These are phyloP conservation scores for Puffinus mauretanicus DNA, from an alignment of 2,113 vertebrate species.

Conservation along the genomic window DNA sequence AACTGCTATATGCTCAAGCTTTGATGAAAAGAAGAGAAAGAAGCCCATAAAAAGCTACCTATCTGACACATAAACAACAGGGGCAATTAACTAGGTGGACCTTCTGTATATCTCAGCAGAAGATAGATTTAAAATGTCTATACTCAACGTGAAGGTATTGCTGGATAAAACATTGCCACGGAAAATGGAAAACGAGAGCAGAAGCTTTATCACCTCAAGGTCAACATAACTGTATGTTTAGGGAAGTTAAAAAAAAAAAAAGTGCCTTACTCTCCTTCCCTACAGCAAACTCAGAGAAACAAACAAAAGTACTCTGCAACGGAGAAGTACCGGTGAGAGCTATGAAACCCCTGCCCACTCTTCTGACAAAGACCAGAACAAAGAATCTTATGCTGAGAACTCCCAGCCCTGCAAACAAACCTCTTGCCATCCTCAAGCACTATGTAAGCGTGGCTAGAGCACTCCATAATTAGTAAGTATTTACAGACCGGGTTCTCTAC, in stretches of 20 bases:
- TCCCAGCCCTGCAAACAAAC: neutral
- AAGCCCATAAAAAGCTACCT: neutral
- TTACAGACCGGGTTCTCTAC: neutral
- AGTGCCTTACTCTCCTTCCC: neutral
- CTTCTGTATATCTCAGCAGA: neutral
- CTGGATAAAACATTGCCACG: neutral
- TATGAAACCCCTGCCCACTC: neutral
- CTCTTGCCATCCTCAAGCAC: neutral
- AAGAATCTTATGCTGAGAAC: neutral
- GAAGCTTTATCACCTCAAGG: conserved; percentile 27
- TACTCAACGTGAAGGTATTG: neutral
- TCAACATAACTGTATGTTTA: neutral
- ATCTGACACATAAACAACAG: neutral
- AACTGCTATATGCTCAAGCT: neutral
- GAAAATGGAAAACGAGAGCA: conserved; percentile 13
- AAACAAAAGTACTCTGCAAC: neutral
- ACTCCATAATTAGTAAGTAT: neutral
- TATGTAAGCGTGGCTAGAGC: neutral
- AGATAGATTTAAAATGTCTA: neutral
- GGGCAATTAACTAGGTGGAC: conserved; percentile 13
- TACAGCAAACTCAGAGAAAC: neutral
- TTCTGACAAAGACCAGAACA: neutral
- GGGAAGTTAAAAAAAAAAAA: neutral
- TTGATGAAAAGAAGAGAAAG: conserved; percentile 6
- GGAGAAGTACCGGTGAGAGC: neutral